A percentile compares a stretch with the other conserved stretches of the same genome.
phyloP scores from a whole-genome alignment of 2,888 invertebrate genomes.

The Griposia aprilina region DNA sequence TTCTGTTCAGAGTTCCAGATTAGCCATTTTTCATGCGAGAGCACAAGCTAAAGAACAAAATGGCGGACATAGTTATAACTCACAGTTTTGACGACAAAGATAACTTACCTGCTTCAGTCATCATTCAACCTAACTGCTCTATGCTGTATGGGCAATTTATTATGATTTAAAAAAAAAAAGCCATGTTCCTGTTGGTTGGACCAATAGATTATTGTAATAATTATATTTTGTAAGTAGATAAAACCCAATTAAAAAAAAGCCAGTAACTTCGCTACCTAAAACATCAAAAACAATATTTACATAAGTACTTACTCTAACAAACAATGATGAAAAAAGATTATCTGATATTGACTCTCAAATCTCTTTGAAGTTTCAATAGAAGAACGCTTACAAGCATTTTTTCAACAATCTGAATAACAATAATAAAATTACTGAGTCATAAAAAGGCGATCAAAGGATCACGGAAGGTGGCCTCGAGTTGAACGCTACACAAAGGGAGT shows the following conservation, averaged over 20 bases:
- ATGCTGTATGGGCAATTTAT: conserved; percentile 7
- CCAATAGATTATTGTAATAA: background rate
- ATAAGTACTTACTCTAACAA: conserved; percentile 16
- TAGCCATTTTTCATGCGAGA: background rate
- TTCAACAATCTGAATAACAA: conserved; percentile 75
- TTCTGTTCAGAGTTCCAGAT: background rate
- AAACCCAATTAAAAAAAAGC: conserved; percentile 5
- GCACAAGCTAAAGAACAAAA: conserved; percentile 8
- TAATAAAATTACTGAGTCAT: conserved; percentile 80
- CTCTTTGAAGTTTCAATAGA: conserved; percentile 74
- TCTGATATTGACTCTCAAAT: conserved; percentile 62
- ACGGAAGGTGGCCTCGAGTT: conserved; percentile 74
- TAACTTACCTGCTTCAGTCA: conserved; percentile 23
- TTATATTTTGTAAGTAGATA: background rate
- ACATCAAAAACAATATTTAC: conserved; percentile 37
- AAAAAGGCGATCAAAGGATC: conserved; percentile 78
- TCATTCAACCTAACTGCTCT: conserved; percentile 20
- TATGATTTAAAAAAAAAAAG: background rate
- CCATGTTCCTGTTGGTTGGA: background rate
- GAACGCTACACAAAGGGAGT: conserved; percentile 77
- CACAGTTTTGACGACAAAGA: conserved; percentile 30
- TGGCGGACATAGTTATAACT: background rate
- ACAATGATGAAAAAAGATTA: conserved; percentile 33
- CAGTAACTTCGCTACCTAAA: conserved; percentile 3
- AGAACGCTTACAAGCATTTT: conserved; percentile 72